phyloP scores from a whole-genome alignment of 2,797 vertebrate genomes.

The Streptopelia turtur region DNA sequence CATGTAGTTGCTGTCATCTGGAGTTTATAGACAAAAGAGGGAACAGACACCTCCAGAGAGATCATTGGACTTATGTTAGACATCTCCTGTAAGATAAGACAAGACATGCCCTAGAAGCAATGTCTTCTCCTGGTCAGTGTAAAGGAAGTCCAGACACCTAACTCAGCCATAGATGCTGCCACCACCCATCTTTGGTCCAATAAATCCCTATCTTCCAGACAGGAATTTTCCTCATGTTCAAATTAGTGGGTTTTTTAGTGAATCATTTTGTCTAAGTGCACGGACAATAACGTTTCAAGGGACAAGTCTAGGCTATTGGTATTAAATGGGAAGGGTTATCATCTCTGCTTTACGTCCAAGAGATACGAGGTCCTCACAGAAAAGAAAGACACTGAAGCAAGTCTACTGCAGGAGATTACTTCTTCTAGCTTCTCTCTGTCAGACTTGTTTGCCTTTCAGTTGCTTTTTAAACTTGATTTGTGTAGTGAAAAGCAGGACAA shows the following conservation, averaged over 20 bases:
- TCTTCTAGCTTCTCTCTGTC: not conserved
- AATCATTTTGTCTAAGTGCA: not conserved
- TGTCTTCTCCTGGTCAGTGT: not conserved
- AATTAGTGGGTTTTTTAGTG: not conserved
- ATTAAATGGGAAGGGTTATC: not conserved
- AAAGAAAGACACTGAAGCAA: not conserved
- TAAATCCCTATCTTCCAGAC: not conserved
- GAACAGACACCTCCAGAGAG: not conserved
- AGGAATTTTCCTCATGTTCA: not conserved
- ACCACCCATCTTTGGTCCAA: not conserved
- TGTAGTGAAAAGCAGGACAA: not conserved
- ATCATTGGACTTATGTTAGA: not conserved
- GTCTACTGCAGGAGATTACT: not conserved
- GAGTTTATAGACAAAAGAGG: not conserved
- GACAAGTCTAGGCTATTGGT: not conserved
- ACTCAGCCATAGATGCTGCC: not conserved
- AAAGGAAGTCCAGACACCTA: not conserved
- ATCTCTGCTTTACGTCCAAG: not conserved
- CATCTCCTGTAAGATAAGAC: not conserved
- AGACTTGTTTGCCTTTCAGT: not conserved
- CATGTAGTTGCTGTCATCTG: not conserved
- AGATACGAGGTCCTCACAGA: not conserved
- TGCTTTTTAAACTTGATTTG: not conserved
- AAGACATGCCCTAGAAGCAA: not conserved
- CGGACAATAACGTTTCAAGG: not conserved